These are phyloP conservation scores for Aegypius monachus DNA, from an alignment of 2,113 vertebrate species.

Conservation along the genomic window DNA sequence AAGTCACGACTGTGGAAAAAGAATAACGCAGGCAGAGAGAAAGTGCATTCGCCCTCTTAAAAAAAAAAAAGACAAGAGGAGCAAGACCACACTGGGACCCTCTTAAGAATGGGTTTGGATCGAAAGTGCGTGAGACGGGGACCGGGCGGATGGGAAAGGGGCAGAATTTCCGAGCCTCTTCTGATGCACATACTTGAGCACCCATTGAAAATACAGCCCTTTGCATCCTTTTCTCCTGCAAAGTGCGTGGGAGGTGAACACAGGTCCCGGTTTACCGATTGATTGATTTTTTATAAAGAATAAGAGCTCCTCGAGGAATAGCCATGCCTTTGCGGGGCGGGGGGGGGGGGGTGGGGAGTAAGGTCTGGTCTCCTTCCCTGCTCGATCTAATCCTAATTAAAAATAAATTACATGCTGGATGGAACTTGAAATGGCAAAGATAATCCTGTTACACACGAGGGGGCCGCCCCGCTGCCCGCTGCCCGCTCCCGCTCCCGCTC, in stretches of 20 bases:
- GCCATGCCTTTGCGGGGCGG: background rate
- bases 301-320: slow-evolving; percentile 50
- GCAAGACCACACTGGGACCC: background rate
- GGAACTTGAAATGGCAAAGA: slow-evolving; percentile 74
- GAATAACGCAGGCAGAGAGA: background rate
- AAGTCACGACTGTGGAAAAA: background rate
- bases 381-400: slow-evolving; percentile 81
- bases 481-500: background rate
- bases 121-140: background rate
- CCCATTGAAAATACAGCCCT: background rate
- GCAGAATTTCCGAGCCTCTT: background rate
- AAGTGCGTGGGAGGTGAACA: background rate
- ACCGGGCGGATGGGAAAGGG: background rate
- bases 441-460: slow-evolving; percentile 77
- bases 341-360: background rate
- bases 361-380: slow-evolving; percentile 59
- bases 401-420: slow-evolving; percentile 80
- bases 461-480: background rate
- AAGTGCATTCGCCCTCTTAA: background rate
- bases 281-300: slow-evolving; percentile 25
- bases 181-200: background rate
- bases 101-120: background rate
- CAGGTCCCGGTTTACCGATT: background rate
- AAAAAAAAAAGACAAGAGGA: background rate
- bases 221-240: background rate